Conservation (phyloP, 2,113 vertebrate species). For the Scomber scombrus region DNA sequence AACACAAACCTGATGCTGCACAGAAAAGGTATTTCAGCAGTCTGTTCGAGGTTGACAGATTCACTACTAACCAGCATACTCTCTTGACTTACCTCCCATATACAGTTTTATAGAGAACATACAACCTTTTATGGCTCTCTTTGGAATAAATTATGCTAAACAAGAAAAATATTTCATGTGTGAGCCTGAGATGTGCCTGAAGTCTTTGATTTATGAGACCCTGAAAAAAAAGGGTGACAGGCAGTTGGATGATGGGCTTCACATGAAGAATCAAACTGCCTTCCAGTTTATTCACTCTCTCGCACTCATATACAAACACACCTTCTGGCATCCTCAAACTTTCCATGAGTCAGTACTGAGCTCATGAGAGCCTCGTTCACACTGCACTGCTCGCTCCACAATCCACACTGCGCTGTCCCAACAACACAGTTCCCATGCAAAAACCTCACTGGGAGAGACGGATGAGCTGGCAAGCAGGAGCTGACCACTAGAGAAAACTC, state of each 20-base stretch:
- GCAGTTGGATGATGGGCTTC: slow-evolving; percentile 47
- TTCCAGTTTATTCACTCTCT: slow-evolving; percentile 41
- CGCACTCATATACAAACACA: slow-evolving; percentile 14
- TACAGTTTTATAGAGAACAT: slow-evolving; percentile 27
- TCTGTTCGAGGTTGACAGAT: neutral
- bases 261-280: slow-evolving; percentile 48
- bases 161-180: slow-evolving; percentile 21
- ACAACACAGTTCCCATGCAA: slow-evolving; percentile 65
- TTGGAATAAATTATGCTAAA: slow-evolving; percentile 21
- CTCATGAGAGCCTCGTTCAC: slow-evolving; percentile 57
- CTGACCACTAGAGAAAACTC: slow-evolving; percentile 60
- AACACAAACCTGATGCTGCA: slow-evolving; percentile 17
- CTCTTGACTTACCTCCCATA: neutral
- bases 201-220: slow-evolving; percentile 41
- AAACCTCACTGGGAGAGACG: slow-evolving; percentile 56
- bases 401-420: slow-evolving; percentile 44
- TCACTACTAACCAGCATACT: slow-evolving; percentile 2
- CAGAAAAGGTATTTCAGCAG: neutral
- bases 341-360: slow-evolving; percentile 76
- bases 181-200: slow-evolving; percentile 19
- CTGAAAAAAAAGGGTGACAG: slow-evolving; percentile 12
- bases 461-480: slow-evolving; percentile 47
- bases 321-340: slow-evolving; percentile 54
- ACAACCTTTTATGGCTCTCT: neutral
- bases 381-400: slow-evolving; percentile 39